phyloP scores from a whole-genome alignment of 2,888 invertebrate species.

The Panzeria rudis region DNA sequence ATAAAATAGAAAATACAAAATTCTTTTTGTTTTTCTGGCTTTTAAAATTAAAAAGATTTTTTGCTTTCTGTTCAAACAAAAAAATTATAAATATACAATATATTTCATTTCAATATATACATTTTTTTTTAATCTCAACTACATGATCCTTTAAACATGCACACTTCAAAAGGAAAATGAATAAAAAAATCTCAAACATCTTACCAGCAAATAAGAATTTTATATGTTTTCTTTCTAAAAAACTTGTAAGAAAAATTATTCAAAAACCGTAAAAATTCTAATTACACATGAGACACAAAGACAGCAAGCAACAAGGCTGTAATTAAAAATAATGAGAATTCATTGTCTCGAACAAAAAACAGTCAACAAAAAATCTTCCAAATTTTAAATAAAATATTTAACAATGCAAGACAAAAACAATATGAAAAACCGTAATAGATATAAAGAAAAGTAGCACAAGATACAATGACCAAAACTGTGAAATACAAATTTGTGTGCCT shows the following conservation, averaged over 20 bases:
- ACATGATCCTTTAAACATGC: neutral
- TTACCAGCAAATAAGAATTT: conserved; percentile 14
- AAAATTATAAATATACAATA: too few species aligned
- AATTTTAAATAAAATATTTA: conserved; percentile 43
- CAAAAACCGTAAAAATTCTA: conserved; percentile 69
- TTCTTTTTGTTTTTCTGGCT: too few species aligned
- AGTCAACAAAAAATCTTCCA: conserved; percentile 24
- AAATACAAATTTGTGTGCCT: conserved; percentile 18
- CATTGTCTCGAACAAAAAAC: conserved; percentile 73
- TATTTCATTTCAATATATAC: neutral
- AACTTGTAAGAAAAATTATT: conserved; percentile 50
- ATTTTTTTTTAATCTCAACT: conserved; percentile 2
- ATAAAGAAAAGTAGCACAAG: conserved; percentile 38
- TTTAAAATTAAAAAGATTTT: too few species aligned
- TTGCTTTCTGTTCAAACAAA: too few species aligned
- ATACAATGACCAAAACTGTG: conserved; percentile 61
- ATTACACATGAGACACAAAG: conserved; percentile 69
- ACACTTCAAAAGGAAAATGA: conserved; percentile 25
- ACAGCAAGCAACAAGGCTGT: conserved; percentile 63
- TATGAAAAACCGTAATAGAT: conserved; percentile 50
- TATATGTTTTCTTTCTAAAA: conserved; percentile 4
- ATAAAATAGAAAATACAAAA: too few species aligned
- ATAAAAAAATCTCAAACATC: neutral
- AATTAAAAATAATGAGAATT: conserved; percentile 78
- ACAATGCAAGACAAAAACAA: conserved; percentile 1